Evolutionary conservation across 1,140 invertebrate species (phyloP).

Genomic region (Bicyclus anynana): DNA sequence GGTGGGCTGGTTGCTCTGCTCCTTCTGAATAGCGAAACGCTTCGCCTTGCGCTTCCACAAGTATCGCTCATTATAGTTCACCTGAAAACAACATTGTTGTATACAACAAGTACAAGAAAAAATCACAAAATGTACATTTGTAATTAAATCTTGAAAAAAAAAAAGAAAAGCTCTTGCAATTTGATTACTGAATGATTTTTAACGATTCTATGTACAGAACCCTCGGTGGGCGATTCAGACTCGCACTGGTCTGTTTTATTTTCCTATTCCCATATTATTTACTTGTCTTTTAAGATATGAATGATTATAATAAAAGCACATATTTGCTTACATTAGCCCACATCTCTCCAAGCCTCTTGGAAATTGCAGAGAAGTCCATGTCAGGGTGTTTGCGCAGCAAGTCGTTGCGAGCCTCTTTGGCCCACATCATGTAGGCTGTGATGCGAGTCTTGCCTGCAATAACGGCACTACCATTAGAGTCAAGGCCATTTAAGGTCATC

Average conservation of each 20-base stretch:
- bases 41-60: conserved; percentile 88
- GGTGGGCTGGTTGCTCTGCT: conserved; percentile 40
- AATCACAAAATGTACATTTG: too few relatives aligned
- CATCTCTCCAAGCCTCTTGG: conserved; percentile 88
- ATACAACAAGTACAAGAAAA: too few relatives aligned
- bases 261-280: background rate
- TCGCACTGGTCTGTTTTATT: background rate
- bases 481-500: too few relatives aligned
- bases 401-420: conserved; percentile 87
- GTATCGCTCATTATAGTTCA: conserved; percentile 75
- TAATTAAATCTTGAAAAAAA: too few relatives aligned
- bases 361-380: conserved; percentile 89
- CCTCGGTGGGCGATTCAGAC: background rate
- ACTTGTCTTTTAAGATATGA: background rate
- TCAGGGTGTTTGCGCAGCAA: conserved; percentile 85
- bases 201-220: background rate
- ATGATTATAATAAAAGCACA: too few relatives aligned
- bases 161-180: too few relatives aligned
- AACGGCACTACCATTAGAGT: background rate
- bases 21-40: conserved; percentile 62
- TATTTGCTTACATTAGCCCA: conserved; percentile 84
- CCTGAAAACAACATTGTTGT: conserved; percentile 36
- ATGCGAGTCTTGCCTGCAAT: conserved; percentile 83
- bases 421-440: conserved; percentile 94
- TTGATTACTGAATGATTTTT: too few relatives aligned